Evolutionary conservation across 1,140 invertebrate genomes (phyloP).

Genomic region (Intoshia linei): DNA sequence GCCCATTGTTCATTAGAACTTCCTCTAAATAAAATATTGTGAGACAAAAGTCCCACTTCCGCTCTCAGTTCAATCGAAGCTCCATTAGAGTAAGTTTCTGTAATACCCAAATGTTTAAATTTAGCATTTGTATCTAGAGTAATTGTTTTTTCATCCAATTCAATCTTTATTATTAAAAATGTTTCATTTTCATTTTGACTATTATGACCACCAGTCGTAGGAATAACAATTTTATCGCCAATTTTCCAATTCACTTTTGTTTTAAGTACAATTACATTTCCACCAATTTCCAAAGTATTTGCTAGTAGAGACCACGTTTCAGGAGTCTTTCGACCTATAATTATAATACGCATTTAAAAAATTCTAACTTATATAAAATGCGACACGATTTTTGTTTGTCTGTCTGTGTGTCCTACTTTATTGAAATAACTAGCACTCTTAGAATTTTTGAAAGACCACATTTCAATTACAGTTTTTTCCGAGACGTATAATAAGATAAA

Average conservation of each 20-base stretch:
- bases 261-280: neutral
- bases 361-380: too few species aligned
- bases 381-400: too few species aligned
- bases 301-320: conserved; percentile 1
- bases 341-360: too few species aligned
- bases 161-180: conserved; percentile 10
- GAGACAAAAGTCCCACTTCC: conserved; percentile 7
- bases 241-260: conserved; percentile 9
- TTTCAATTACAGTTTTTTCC: too few species aligned
- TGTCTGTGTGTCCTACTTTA: too few species aligned
- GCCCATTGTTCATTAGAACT: conserved; percentile 9
- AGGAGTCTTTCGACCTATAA: neutral
- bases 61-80: conserved; percentile 3
- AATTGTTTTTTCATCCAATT: conserved; percentile 9
- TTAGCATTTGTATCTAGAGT: conserved; percentile 10
- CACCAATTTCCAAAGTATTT: neutral
- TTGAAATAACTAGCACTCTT: too few species aligned
- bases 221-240: conserved; percentile 14
- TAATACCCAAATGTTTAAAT: conserved; percentile 13
- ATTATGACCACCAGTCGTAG: conserved; percentile 12
- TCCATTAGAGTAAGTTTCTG: neutral
- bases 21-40: conserved; percentile 7
- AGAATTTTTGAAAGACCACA: too few species aligned
- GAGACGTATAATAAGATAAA: too few species aligned
- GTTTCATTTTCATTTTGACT: conserved; percentile 12